Evolutionary conservation across 2,888 invertebrate species (phyloP), one percentile per base, ranked within the genome.

Genomic region (Phoronis australis): DNA sequence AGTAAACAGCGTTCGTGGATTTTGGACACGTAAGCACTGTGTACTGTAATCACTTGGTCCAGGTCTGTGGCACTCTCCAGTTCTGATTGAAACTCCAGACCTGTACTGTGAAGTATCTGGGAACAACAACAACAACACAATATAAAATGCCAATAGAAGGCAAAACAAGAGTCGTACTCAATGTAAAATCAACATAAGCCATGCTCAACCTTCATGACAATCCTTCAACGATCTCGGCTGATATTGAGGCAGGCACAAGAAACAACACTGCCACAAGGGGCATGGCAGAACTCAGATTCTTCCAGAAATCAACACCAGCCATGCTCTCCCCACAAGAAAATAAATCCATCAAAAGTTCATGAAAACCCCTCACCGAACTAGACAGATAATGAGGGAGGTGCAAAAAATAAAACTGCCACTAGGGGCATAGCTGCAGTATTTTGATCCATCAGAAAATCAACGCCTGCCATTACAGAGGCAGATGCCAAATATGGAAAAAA

Each of bases 51-150:
- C 5, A 74, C 61, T 54, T 70, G 60, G 37, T 75, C 73, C 18
- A 74, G 55, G 56, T 74, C 74, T 4, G 42, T 47, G 1, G 68
- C 67, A 12, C 55, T 47, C 27, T 57, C 51, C 12, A 75, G 31
- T 41, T 68, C 66, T n/a, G 53, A 44, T n/a, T 65, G 58, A 51
- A 74, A 70, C 57, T 75, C 72, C 18, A 73, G 54, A 0, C 69
- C 71, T 1, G 68, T 65, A 45, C 68, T 71, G 55, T 73, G 73
- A 20, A 75, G 55, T 45, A 70, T 73, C 74, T 75, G 59, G 1
- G 31, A 51, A 51, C 37, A 42, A 41, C 18, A 21, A 35, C 20
- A 15, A 38, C 40, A 46, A 22, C n/a, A 22, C 12, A 18, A 43
- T 15, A 18, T 9, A 22, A 42, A 23, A 41, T 4, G 27, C 1